Evolutionary conservation across 2,113 vertebrate genomes (phyloP).

Genomic region (human): DNA sequence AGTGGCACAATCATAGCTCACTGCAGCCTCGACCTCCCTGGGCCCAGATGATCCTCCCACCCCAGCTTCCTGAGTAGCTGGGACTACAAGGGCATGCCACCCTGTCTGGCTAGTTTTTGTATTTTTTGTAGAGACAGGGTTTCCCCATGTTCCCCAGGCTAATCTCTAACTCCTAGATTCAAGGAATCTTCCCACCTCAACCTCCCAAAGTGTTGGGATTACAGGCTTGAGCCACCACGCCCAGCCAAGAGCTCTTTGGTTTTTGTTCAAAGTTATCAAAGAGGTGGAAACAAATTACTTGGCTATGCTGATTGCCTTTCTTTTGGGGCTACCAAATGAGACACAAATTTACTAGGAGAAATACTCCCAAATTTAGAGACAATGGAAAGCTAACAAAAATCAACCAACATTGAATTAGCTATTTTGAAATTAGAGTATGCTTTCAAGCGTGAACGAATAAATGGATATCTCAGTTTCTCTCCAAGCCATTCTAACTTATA

Average conservation of each 20-base stretch:
- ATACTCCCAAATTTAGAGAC: neutral
- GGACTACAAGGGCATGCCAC: too few species aligned
- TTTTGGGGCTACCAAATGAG: neutral
- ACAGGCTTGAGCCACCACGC: too few species aligned
- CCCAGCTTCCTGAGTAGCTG: too few species aligned
- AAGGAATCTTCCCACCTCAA: too few species aligned
- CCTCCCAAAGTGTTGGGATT: too few species aligned
- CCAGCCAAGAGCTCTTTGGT: neutral
- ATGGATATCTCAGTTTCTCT: constrained; percentile 24
- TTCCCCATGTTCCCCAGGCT: too few species aligned
- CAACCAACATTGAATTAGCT: neutral
- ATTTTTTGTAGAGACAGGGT: too few species aligned
- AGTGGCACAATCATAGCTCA: too few species aligned
- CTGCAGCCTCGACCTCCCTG: too few species aligned
- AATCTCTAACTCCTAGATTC: too few species aligned
- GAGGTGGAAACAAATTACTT: constrained; percentile 33
- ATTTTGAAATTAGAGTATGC: constrained; percentile 45
- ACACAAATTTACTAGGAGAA: neutral
- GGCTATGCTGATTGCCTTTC: constrained; percentile 1
- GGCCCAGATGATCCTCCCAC: too few species aligned
- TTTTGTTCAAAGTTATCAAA: constrained; percentile 23
- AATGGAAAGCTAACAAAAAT: constrained; percentile 18
- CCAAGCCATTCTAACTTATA: constrained; percentile 20
- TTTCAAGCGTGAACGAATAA: neutral
- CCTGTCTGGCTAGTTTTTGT: too few species aligned